Base-by-base conservation (phyloP, 2,888 invertebrate genomes). In the Oxyteleia sp. region DNA sequence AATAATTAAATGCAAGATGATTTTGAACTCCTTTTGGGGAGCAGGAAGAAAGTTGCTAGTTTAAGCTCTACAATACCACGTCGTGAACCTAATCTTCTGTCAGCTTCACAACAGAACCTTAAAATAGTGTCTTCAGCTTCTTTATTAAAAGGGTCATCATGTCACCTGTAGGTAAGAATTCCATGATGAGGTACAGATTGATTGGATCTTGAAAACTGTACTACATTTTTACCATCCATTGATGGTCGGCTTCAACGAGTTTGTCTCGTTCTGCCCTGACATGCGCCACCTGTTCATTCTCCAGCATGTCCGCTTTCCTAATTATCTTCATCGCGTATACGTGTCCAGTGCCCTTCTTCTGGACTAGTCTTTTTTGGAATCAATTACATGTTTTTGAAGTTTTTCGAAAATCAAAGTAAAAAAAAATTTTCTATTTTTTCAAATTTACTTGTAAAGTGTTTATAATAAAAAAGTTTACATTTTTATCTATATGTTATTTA, bases 211-310 rank as follows among this genome's bases (percentile, higher is more conserved):
- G 96, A 95, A 99, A 99, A 93, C 98, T 98, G 95, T 99, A 99
- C 95, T 98, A 99, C 99, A 99, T 99, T 94, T 99, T 99, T 82
- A 99, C 99, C 85, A 99, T 99, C 99, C 99, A 99, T 92, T 99
- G 98, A 93, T 99, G 99, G 94, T 99, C 99, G 0, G 99, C 99
- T 94, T 99, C 99, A 16, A 99, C 99, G 64, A 99, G 95, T 84
- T 99, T 98, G 94, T 99, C 99, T 82, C 99, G 95, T 94, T 99
- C 99, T 0, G 99, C 99, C 85, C 99, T 95, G 13, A 99, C 99
- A 93, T 99, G 99, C 7, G 99, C 99, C 86, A 97, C 96, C 95
- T 99, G 99, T 94, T 99, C 99, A 93, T 99, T 99, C 93, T 99
- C 99, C 72, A 99, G 94, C 99, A 99, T 99, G 93, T 99, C 99